phyloP scores from a whole-genome alignment of 1,140 invertebrate genomes.

The Euwallacea fornicatus region DNA sequence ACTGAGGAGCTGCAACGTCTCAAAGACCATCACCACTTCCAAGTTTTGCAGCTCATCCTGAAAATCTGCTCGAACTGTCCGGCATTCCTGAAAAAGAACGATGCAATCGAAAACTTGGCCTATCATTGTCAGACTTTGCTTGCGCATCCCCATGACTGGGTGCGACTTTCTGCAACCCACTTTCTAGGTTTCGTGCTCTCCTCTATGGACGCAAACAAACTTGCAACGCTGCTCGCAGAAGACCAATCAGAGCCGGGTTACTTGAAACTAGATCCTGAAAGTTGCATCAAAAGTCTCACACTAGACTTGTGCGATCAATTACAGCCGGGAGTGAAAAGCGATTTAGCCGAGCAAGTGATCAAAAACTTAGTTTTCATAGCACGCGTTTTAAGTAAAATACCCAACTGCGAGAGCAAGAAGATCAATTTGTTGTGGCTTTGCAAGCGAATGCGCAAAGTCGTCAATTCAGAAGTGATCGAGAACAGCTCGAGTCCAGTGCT shows the following conservation, averaged over 20 bases:
- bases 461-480: slow-evolving; percentile 72
- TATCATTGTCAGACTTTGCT: slow-evolving; percentile 59
- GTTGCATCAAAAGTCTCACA: slow-evolving; percentile 65
- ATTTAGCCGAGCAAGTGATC: slow-evolving; percentile 69
- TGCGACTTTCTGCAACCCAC: slow-evolving; percentile 73
- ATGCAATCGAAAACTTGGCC: slow-evolving; percentile 53
- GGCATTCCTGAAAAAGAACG: slow-evolving; percentile 54
- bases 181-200: slow-evolving; percentile 72
- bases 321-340: slow-evolving; percentile 59
- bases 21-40: slow-evolving; percentile 72
- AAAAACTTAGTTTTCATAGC: slow-evolving; percentile 74
- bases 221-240: slow-evolving; percentile 57
- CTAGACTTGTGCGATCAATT: slow-evolving; percentile 76
- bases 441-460: slow-evolving; percentile 66
- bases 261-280: slow-evolving; percentile 62
- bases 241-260: slow-evolving; percentile 59
- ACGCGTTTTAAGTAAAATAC: slow-evolving; percentile 61
- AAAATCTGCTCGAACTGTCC: slow-evolving; percentile 63
- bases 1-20: slow-evolving; percentile 55
- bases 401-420: slow-evolving; percentile 52
- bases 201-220: slow-evolving; percentile 62
- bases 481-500: slow-evolving; percentile 59
- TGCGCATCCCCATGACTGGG: slow-evolving; percentile 69
- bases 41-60: slow-evolving; percentile 65
- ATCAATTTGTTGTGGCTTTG: slow-evolving; percentile 68